Evolutionary conservation across 1,140 invertebrate genomes (phyloP).

Genomic region (Campoletis sonorensis): DNA sequence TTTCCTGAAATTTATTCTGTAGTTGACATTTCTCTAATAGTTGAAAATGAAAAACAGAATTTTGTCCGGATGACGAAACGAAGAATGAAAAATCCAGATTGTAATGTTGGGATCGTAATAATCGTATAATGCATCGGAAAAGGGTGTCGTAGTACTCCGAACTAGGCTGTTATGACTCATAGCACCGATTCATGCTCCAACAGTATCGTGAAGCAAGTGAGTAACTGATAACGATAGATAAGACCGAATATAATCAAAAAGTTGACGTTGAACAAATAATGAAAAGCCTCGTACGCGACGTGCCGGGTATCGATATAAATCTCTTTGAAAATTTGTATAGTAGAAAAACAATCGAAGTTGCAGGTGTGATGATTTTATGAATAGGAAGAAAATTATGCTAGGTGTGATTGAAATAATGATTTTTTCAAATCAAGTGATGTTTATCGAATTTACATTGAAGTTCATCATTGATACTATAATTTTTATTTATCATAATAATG

Average conservation of each 20-base stretch:
- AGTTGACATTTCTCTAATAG: too few species aligned
- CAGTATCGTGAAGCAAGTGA: slow-evolving; percentile 51
- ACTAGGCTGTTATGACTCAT: slow-evolving; percentile 58
- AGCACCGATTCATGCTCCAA: slow-evolving; percentile 55
- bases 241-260: slow-evolving; percentile 49
- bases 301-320: not conserved
- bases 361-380: slow-evolving; percentile 5
- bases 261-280: slow-evolving; percentile 39
- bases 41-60: too few species aligned
- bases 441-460: not conserved
- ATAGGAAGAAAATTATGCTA: not conserved
- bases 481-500: not conserved
- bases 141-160: slow-evolving; percentile 16
- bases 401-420: not conserved
- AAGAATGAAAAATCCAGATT: slow-evolving; percentile 6
- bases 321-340: not conserved
- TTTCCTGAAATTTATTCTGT: too few species aligned
- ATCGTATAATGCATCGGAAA: slow-evolving; percentile 7
- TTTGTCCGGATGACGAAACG: too few species aligned
- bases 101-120: not conserved
- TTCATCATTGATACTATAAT: not conserved
- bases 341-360: not conserved
- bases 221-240: slow-evolving; percentile 69
- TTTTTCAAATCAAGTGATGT: not conserved
- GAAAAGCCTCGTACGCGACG: not conserved